Percentiles rank a stretch among this genome's conserved stretches.
Evolutionary conservation across 1,140 invertebrate species (phyloP).

Genomic region (Carcinoscorpius rotundicauda): DNA sequence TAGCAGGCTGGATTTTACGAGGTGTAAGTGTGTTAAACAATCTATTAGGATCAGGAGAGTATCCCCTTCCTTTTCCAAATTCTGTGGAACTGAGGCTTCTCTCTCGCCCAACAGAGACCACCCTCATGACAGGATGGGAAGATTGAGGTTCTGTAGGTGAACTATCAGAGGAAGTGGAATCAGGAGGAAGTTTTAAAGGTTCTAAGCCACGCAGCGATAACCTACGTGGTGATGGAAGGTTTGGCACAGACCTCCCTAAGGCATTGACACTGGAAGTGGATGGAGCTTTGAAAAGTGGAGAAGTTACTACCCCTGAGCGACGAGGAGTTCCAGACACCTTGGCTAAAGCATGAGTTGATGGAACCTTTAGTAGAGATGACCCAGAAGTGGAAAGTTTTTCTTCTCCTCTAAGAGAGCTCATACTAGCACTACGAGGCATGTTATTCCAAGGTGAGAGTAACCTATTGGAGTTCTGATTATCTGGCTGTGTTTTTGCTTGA

Average conservation of each 20-base stretch:
- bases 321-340: slow-evolving; percentile 8
- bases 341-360: neutral
- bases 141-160: slow-evolving; percentile 10
- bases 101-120: too few species aligned
- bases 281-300: neutral
- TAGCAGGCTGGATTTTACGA: neutral
- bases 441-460: neutral
- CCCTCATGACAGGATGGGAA: too few species aligned
- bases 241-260: neutral
- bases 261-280: neutral
- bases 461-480: slow-evolving; percentile 3
- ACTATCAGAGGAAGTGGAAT: slow-evolving; percentile 12
- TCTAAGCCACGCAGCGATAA: neutral
- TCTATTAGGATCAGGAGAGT: too few species aligned
- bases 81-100: too few species aligned
- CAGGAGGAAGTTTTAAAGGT: neutral
- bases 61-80: too few species aligned
- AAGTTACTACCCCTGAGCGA: slow-evolving; percentile 1
- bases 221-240: neutral
- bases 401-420: slow-evolving; percentile 8
- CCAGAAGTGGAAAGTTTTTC: slow-evolving; percentile 3
- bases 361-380: slow-evolving; percentile 11
- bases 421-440: slow-evolving; percentile 17
- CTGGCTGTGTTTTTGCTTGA: slow-evolving; percentile 12
- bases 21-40: too few species aligned